Evolutionary conservation across 2,797 vertebrate species (phyloP), one percentile per base, ranked within the genome.

Genomic region (Tinamus major): DNA sequence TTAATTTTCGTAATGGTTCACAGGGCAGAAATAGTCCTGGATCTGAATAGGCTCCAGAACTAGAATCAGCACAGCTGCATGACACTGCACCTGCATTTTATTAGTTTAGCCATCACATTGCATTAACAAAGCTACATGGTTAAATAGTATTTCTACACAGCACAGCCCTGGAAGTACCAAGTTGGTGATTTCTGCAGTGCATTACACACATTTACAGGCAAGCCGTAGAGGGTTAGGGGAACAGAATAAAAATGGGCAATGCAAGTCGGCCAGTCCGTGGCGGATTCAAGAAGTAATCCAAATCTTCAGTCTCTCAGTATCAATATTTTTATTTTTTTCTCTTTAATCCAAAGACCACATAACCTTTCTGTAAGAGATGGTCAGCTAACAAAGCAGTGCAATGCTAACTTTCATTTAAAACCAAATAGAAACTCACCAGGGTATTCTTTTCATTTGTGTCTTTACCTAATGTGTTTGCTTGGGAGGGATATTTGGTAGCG

Each of bases 401-500:
- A 67, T 9, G 16, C 33, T 3, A 74, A 69, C 18, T 78, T 58
- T 26, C 18, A 48, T 59, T 85, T 85, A 20, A 10, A 67, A 48
- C 26, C 21, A 62, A 90, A 58, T 20, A 29, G 75, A 85, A 69
- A 63, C 21, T 6, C 62, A 9, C 26, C 26, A 41, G 20, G 27
- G 8, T 63, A 12, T 63, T 63, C 72, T 76, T 80, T 77, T 46
- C 37, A 26, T 5, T 39, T 72, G 8, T 68, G 0, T 35, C 31
- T 71, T 78, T 39, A 14, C n/a, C 6, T 19, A 3, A 0, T 58
- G 56, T n/a, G n/a, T 15, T 33, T 29, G n/a, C 2, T 17, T 80
- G 62, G 55, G 21, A 29, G 20, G 12, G 6, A 14, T 53, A 39
- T 10, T 27, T 75, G 0, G 2, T 1, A 4, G 9, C 8, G 24